Percentiles rank a stretch among this genome's conserved stretches.
Evolutionary conservation across 2,797 vertebrate species (phyloP).

Genomic region (Erethizon dorsatum): DNA sequence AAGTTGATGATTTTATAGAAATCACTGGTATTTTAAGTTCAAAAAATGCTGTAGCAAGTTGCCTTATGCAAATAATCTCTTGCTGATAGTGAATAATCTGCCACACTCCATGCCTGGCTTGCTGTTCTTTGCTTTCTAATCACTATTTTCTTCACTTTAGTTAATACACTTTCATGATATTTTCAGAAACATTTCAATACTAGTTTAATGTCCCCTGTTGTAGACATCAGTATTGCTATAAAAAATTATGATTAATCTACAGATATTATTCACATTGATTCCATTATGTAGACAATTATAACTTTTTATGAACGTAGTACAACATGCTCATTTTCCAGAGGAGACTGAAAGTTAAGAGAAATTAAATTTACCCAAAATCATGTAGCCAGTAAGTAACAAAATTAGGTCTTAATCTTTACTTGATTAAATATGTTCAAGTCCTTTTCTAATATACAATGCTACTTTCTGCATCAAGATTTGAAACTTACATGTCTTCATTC

Average conservation of each 20-base stretch:
- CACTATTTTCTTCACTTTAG: constrained; percentile 33
- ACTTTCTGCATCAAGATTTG: neutral
- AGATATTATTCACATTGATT: neutral
- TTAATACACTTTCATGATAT: constrained; percentile 26
- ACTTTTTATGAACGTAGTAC: neutral
- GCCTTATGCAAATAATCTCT: neutral
- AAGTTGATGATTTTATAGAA: neutral
- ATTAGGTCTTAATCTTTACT: neutral
- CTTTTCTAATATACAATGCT: neutral
- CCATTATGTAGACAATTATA: neutral
- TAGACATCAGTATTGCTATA: neutral
- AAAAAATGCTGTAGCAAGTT: neutral
- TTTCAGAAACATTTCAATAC: constrained; percentile 13
- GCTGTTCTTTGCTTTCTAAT: constrained; percentile 21
- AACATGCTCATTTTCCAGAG: neutral
- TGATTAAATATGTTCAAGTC: neutral
- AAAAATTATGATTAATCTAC: neutral
- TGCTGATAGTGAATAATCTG: neutral
- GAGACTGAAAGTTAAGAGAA: constrained; percentile 29
- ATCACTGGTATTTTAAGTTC: neutral
- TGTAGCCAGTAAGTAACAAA: neutral
- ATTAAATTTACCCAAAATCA: neutral
- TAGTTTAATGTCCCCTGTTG: neutral
- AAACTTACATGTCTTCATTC: neutral
- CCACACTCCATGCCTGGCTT: neutral